Base-by-base conservation (phyloP, 2,888 invertebrate species). In the Chesias legatella region DNA sequence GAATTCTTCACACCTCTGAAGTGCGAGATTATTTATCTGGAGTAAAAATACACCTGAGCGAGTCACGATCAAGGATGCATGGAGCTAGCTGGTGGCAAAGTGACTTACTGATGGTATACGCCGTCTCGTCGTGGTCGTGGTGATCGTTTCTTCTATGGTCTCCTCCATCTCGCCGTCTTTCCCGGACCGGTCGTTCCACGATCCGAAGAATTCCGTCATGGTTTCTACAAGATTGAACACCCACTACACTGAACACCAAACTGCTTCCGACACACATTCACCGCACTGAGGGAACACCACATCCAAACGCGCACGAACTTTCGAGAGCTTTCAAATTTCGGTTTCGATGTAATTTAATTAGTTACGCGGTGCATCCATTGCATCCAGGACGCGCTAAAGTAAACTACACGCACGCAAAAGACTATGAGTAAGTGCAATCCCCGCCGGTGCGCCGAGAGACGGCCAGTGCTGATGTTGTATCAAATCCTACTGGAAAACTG, bases 401-500 rank as follows among this genome's bases (percentile, higher is more conserved):
- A 43, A 52, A 58, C 52, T 52, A 54, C 61, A 47, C 45, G 47
- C 42, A 54, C 56, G 56, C 49, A 55, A 45, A 43, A 48, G 33
- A 41, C 30, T 48, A 40, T 51, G 51, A 44, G 5, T 40, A 53
- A 53, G 40, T 61, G 36, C 51, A 54, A 43, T 61, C 53, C 53
- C 61, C 54, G 54, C 63, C 70, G 67, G 69, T 71, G 73, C 77
- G 73, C 76, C 65, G 76, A 67, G 64, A 82, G 76, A 73, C 86
- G 86, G 80, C 79, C 73, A 80, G 77, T 76, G 77, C 74, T 79
- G 83, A 64, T 84, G 71, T 82, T 84, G 81, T 73, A 74, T 83
- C 78, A 85, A 88, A 84, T 85, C 84, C 83, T 78, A 88, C 88
- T 88, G 88, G 88, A 88, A 86, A 84, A 83, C 88, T 84, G 86